phyloP scores from a whole-genome alignment of 2,888 invertebrate genomes.

The Hemicrepidius hirtus region DNA sequence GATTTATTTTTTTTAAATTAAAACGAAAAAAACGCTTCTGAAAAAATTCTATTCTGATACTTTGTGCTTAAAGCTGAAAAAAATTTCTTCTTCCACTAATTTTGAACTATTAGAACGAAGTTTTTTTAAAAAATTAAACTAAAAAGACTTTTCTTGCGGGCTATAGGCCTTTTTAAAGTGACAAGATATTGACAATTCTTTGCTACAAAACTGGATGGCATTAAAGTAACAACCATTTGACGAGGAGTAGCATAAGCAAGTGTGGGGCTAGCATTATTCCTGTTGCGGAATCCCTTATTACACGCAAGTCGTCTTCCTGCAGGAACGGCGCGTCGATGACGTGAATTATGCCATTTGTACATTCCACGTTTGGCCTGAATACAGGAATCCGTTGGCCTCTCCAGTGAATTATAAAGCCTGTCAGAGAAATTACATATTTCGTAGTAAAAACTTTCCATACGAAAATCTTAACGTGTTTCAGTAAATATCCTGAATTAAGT shows the following conservation, averaged over 20 bases:
- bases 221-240: slow-evolving; percentile 70
- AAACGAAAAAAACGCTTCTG: not conserved
- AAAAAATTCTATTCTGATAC: not conserved
- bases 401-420: slow-evolving; percentile 91
- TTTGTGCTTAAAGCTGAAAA: slow-evolving; percentile 5
- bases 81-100: slow-evolving; percentile 33
- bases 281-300: slow-evolving; percentile 73
- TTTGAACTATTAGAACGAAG: not conserved
- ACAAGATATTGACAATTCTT: slow-evolving; percentile 45
- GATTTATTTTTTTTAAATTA: not conserved
- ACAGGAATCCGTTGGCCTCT: slow-evolving; percentile 88
- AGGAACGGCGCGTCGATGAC: slow-evolving; percentile 93
- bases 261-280: slow-evolving; percentile 57
- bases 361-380: slow-evolving; percentile 93
- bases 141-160: slow-evolving; percentile 15
- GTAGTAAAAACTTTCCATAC: no score
- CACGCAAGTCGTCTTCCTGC: slow-evolving; percentile 87
- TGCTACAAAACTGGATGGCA: slow-evolving; percentile 48
- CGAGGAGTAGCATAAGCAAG: slow-evolving; percentile 67
- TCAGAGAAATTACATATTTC: not conserved
- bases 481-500: no score
- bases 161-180: slow-evolving; percentile 43
- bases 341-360: slow-evolving; percentile 96
- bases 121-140: slow-evolving; percentile 2
- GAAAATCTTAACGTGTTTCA: no score